Evolutionary conservation across 2,888 invertebrate species (phyloP).

Genomic region (Drosophila ezoana): DNA sequence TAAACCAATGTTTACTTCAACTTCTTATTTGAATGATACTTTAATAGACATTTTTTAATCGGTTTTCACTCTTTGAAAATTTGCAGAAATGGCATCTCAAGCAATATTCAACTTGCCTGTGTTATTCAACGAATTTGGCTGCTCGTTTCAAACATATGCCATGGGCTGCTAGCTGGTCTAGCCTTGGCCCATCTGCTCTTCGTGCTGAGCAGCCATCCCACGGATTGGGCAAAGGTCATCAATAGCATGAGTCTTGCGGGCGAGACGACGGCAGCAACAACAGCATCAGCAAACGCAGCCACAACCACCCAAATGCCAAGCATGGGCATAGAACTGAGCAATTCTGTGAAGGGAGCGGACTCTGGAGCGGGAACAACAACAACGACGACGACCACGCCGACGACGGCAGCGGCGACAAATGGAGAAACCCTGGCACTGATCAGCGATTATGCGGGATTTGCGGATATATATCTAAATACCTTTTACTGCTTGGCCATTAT

Average conservation of each 20-base stretch:
- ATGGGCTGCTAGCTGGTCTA: slow-evolving; percentile 87
- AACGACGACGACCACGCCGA: slow-evolving; percentile 20
- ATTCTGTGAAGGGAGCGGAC: slow-evolving; percentile 73
- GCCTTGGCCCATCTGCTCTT: slow-evolving; percentile 85
- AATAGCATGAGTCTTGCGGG: slow-evolving; percentile 79
- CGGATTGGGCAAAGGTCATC: slow-evolving; percentile 84
- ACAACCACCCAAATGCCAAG: slow-evolving; percentile 39
- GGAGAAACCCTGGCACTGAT: slow-evolving; percentile 67
- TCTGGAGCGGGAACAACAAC: slow-evolving; percentile 25
- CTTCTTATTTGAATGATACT: too few species aligned
- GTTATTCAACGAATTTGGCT: slow-evolving; percentile 86
- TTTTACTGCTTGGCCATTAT: slow-evolving; percentile 86
- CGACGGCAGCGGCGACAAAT: slow-evolving; percentile 26
- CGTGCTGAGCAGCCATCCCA: slow-evolving; percentile 83
- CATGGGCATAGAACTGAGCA: slow-evolving; percentile 51
- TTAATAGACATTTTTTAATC: too few species aligned
- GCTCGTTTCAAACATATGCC: slow-evolving; percentile 86
- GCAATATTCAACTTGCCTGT: slow-evolving; percentile 84
- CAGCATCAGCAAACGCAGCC: slow-evolving; percentile 30
- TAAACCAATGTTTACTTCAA: too few species aligned
- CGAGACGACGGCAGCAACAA: slow-evolving; percentile 68
- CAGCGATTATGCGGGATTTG: slow-evolving; percentile 84
- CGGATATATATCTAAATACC: slow-evolving; percentile 84
- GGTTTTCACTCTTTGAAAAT: neutral
- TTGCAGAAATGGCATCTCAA: slow-evolving; percentile 80